Percentiles rank a stretch among this genome's conserved stretches.
Conservation (phyloP, 1,140 invertebrate species). For the Carposina sasakii region DNA sequence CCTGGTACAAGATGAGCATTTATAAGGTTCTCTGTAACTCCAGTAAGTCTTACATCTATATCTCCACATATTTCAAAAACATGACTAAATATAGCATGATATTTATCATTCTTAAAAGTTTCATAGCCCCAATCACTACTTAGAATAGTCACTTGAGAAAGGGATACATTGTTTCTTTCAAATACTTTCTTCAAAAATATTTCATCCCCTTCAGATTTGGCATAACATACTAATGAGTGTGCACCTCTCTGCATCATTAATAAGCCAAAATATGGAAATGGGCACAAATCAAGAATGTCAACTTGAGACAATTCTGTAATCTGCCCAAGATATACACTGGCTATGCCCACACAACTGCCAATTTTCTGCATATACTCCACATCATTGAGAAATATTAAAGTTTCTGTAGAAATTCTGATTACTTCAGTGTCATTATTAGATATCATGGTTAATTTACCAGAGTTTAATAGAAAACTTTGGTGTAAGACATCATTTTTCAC, state of each 20-base stretch:
- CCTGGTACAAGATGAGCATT: constrained; percentile 33
- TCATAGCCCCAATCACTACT: constrained; percentile 36
- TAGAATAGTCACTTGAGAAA: constrained; percentile 45
- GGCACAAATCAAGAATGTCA: constrained; percentile 55
- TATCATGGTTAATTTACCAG: constrained; percentile 45
- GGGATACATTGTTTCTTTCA: constrained; percentile 46
- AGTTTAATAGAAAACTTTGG: constrained; percentile 60
- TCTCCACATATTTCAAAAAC: constrained; percentile 49
- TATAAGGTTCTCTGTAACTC: constrained; percentile 38
- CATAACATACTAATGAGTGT: constrained; percentile 49
- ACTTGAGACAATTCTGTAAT: constrained; percentile 41
- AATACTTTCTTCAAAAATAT: constrained; percentile 55
- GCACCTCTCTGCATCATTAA: constrained; percentile 59
- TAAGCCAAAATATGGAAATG: constrained; percentile 70
- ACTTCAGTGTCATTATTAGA: constrained; percentile 34
- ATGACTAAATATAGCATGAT: constrained; percentile 52
- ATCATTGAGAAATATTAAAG: constrained; percentile 75
- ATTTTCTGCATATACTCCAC: constrained; percentile 57
- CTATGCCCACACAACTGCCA: constrained; percentile 39
- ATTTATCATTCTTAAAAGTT: constrained; percentile 40
- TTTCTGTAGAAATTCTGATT: constrained; percentile 57
- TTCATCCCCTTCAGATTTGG: constrained; percentile 43
- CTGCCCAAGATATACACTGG: constrained; percentile 46
- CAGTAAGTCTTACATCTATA: constrained; percentile 36
- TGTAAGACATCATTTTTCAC: constrained; percentile 48